Evolutionary conservation across 2,888 invertebrate species (phyloP).

Genomic region (Caenorhabditis drosophilae): DNA sequence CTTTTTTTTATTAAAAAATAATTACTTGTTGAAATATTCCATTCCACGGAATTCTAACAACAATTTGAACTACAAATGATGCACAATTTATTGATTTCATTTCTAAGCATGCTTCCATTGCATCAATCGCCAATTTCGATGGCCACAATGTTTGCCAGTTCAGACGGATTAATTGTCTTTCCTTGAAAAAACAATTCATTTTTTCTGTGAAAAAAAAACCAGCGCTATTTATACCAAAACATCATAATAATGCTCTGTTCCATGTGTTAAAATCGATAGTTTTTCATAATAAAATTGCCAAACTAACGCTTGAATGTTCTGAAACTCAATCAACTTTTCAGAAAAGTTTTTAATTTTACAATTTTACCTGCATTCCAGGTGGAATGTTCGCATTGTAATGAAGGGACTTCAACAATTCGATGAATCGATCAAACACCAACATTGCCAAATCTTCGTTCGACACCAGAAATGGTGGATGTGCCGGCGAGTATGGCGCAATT

Average conservation of each 20-base stretch:
- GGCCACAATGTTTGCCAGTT: constrained; percentile 51
- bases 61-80: constrained; percentile 58
- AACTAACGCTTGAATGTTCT: constrained; percentile 53
- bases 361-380: constrained; percentile 51
- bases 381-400: constrained; percentile 59
- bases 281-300: constrained; percentile 57
- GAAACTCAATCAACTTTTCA: constrained; percentile 22
- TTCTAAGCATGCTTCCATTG: constrained; percentile 44
- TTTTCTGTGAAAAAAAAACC: too few species aligned
- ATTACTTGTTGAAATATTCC: constrained; percentile 18
- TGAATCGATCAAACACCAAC: constrained; percentile 49
- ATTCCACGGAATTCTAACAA: constrained; percentile 62
- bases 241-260: constrained; percentile 46
- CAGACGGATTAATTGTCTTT: constrained; percentile 40
- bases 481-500: constrained; percentile 53
- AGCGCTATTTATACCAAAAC: constrained; percentile 39
- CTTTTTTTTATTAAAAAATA: too few species aligned
- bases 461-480: constrained; percentile 61
- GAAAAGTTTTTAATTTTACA: constrained; percentile 59
- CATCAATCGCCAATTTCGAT: constrained; percentile 39
- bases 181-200: too few species aligned
- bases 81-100: constrained; percentile 49
- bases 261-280: constrained; percentile 45
- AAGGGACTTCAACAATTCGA: constrained; percentile 53
- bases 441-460: constrained; percentile 49